Conservation (phyloP, 2,797 vertebrate genomes). For the Enteromius thamalakanensis region DNA sequence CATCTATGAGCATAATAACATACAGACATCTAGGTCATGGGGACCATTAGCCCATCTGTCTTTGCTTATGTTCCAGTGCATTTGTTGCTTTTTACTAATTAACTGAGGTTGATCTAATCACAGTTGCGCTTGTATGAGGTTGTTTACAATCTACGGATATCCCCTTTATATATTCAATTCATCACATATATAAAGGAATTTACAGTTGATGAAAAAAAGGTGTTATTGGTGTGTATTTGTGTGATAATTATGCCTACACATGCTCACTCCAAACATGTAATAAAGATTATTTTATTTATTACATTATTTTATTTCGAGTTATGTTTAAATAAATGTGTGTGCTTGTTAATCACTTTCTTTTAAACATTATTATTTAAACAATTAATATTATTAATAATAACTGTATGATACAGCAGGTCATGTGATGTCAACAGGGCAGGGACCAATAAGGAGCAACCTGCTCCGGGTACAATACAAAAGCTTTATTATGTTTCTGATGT, state of each 20-base stretch:
- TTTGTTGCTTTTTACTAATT: conserved; percentile 58
- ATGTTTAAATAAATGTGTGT: background rate
- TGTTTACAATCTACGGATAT: background rate
- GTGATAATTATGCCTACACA: background rate
- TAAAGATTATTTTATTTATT: no score
- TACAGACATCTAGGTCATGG: conserved; percentile 58
- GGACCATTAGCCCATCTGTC: conserved; percentile 61
- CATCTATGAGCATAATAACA: conserved; percentile 62
- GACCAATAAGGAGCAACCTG: background rate
- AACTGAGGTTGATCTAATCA: conserved; percentile 55
- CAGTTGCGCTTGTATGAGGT: background rate
- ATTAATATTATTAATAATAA: background rate
- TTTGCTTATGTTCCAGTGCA: conserved; percentile 58
- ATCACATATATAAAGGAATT: background rate
- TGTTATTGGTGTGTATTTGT: background rate
- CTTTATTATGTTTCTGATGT: background rate
- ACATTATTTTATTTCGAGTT: background rate
- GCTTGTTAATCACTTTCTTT: background rate
- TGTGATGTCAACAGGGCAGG: background rate
- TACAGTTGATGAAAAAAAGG: background rate
- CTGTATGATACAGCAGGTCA: background rate
- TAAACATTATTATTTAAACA: background rate
- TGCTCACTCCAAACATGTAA: background rate
- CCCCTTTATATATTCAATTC: background rate
- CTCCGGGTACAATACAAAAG: background rate